Evolutionary conservation across 2,113 vertebrate genomes (phyloP).

Genomic region (Amblyopsis rosae): DNA sequence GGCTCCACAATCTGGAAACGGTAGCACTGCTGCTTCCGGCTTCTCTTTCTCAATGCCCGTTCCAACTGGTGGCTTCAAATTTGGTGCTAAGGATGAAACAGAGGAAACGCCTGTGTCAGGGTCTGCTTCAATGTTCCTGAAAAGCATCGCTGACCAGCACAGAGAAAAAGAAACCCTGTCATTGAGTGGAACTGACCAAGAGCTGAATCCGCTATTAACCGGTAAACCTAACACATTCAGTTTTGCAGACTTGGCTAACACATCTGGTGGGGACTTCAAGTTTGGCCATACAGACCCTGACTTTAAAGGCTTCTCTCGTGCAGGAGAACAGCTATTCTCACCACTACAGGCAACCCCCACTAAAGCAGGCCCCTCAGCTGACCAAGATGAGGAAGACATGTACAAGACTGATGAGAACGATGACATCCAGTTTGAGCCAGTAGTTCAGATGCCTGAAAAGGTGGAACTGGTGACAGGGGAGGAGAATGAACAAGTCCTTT

Average conservation of each 20-base stretch:
- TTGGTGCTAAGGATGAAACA: slow-evolving; percentile 83
- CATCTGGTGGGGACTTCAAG: slow-evolving; percentile 79
- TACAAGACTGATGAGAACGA: slow-evolving; percentile 95
- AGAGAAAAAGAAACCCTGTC: slow-evolving; percentile 70
- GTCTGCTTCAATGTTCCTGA: slow-evolving; percentile 71
- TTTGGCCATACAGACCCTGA: slow-evolving; percentile 85
- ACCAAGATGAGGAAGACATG: slow-evolving; percentile 85
- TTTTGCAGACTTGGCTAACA: slow-evolving; percentile 91
- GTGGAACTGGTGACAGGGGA: slow-evolving; percentile 95
- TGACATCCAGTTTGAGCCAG: slow-evolving; percentile 96
- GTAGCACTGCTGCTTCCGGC: slow-evolving; percentile 70
- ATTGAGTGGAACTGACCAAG: slow-evolving; percentile 27
- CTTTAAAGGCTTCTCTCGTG: slow-evolving; percentile 88
- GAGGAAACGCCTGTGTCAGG: slow-evolving; percentile 61
- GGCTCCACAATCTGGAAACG: slow-evolving; percentile 63
- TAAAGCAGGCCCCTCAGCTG: slow-evolving; percentile 70
- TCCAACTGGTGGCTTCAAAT: slow-evolving; percentile 81
- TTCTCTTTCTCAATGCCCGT: slow-evolving; percentile 84
- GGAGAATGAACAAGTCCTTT: slow-evolving; percentile 91
- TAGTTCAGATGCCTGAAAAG: slow-evolving; percentile 96
- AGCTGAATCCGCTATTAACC: slow-evolving; percentile 78
- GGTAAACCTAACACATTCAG: slow-evolving; percentile 77
- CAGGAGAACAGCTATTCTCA: slow-evolving; percentile 87
- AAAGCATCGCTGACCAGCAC: slow-evolving; percentile 80
- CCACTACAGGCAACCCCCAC: slow-evolving; percentile 60